Evolutionary conservation across 2,888 invertebrate species (phyloP), one percentile per base, ranked within the genome.

Genomic region (Nymphalis polychloros): DNA sequence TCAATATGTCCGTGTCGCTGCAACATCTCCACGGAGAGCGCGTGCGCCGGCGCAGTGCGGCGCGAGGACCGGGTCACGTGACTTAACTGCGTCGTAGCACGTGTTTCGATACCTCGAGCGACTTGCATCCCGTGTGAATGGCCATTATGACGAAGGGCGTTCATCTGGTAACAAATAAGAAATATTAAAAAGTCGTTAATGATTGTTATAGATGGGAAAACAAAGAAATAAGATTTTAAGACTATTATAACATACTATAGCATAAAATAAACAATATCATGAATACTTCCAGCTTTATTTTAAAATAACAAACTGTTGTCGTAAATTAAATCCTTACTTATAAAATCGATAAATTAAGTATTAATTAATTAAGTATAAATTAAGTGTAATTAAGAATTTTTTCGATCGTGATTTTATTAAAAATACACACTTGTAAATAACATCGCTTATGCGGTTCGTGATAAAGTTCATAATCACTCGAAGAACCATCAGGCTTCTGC

Each of bases 401-500:
- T 10, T 41, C 41, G 4, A 4, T 13, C 4, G 2, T 41, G 41
- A 4, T 41, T 13, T 41, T 41, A 31, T 31, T 1, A 41, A 41
- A 41, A 41, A 20, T 49, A 76, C 74, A 67, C 77, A 92, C 93
- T 85, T 92, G 92, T 70, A 92, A 80, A 73, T 92, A 93, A 65
- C 93, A 92, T 64, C 89, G 84, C 75, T 90, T 91, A 72, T 93
- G 93, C 0, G 92, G 93, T 63, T 90, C 92, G 72, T 93, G 93
- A 71, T 92, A 92, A 1, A 90, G 80, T 35, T 93, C 90, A 77
- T 92, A 93, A 73, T 92, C 93, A 75, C 93, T 92, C 7, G 93
- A 93, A 0, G 92, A 91, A 0, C 89, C 86, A 27, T 90, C 90
- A 0, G 89, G 90, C 64, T 91, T 92, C 69, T 88, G 87, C 2